Conservation (phyloP, 2,113 vertebrate genomes). For the Petroica traversi region DNA sequence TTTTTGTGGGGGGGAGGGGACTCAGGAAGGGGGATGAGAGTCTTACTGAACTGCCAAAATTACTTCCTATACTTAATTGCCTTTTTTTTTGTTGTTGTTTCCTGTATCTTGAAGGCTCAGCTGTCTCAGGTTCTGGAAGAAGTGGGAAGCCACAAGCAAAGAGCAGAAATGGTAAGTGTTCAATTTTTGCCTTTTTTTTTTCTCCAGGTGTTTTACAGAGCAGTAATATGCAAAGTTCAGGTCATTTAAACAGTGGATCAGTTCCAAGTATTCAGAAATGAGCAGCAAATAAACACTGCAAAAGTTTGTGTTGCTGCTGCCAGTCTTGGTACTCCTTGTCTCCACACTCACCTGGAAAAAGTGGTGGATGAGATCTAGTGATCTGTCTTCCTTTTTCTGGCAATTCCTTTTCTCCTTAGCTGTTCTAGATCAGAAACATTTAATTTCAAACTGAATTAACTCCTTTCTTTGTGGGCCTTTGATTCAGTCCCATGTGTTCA, state of each 20-base stretch:
- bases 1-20: rapidly evolving
- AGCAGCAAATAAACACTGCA: not conserved
- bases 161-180: constrained; percentile 85
- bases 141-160: constrained; percentile 82
- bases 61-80: not conserved
- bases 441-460: constrained; percentile 19
- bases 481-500: not conserved
- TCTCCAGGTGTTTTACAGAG: not conserved
- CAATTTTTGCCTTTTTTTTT: not conserved
- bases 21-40: rapidly evolving
- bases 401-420: not conserved
- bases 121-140: constrained; percentile 88
- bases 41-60: not conserved
- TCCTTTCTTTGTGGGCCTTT: not conserved
- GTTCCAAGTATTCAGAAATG: not conserved
- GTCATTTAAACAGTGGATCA: not conserved
- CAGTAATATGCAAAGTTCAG: not conserved
- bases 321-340: not conserved
- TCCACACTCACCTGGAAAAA: not conserved
- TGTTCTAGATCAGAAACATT: constrained; percentile 2
- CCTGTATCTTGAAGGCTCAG: constrained; percentile 77
- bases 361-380: not conserved
- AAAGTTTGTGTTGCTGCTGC: not conserved
- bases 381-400: not conserved
- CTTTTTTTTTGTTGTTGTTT: not conserved